Evolutionary conservation across 2,797 vertebrate species (phyloP).

Genomic region (Acipenser transmontanus): DNA sequence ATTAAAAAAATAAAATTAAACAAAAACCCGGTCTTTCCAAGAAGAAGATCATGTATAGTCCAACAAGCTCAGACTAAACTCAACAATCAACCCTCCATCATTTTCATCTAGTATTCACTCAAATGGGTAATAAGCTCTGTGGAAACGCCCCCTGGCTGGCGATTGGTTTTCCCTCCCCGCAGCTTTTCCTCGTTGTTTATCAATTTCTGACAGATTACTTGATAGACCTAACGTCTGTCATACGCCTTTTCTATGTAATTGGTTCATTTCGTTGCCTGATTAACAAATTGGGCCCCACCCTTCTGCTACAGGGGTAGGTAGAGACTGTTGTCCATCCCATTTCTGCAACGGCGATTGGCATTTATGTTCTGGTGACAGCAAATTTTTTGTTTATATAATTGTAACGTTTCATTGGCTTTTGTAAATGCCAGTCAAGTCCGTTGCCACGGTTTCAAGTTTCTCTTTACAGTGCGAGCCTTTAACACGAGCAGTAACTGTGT

Average conservation of each 20-base stretch:
- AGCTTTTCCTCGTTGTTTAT: slow-evolving; percentile 29
- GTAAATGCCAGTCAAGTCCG: slow-evolving; percentile 8
- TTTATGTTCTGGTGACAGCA: background rate
- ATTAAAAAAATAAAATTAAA: slow-evolving; percentile 10
- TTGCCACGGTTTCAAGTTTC: slow-evolving; percentile 12
- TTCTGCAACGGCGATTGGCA: slow-evolving; percentile 16
- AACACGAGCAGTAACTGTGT: too few relatives aligned
- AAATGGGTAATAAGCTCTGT: slow-evolving; percentile 21
- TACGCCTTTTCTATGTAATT: slow-evolving; percentile 23
- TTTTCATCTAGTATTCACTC: slow-evolving; percentile 33
- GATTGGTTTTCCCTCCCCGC: slow-evolving; percentile 38
- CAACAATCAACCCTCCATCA: slow-evolving; percentile 41
- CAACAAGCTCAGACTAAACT: slow-evolving; percentile 28
- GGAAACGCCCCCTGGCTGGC: slow-evolving; percentile 35
- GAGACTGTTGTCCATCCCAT: background rate
- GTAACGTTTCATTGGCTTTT: slow-evolving; percentile 13
- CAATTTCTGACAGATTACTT: slow-evolving; percentile 25
- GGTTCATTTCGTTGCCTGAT: slow-evolving; percentile 25
- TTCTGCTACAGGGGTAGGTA: background rate
- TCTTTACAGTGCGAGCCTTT: too few relatives aligned
- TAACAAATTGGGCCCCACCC: slow-evolving; percentile 26
- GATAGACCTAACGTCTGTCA: slow-evolving; percentile 11
- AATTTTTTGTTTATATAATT: slow-evolving; percentile 16
- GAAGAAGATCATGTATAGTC: slow-evolving; percentile 20
- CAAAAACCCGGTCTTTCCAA: background rate